A percentile compares a stretch with the other conserved stretches of the same genome.
Conservation (phyloP, 2,888 invertebrate genomes). For the Sinohyriopsis cumingii region DNA sequence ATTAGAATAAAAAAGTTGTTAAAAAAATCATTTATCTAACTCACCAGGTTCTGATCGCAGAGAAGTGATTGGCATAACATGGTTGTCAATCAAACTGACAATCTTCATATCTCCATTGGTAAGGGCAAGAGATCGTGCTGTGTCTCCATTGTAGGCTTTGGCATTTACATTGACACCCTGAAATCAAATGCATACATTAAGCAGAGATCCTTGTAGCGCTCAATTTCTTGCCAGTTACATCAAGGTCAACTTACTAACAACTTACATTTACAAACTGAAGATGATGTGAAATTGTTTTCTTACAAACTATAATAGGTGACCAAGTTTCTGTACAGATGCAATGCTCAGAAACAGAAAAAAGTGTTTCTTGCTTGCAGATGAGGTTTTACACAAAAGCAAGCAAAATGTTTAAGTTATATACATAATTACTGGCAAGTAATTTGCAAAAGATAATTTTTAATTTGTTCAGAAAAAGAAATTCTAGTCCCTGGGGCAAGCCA, state of each 20-base stretch:
- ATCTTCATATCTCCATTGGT: constrained; percentile 70
- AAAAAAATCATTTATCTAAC: background rate
- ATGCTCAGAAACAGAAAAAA: no score
- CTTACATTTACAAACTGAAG: background rate
- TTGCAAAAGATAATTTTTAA: no score
- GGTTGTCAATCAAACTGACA: constrained; percentile 70
- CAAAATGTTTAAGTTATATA: no score
- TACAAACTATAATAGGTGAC: no score
- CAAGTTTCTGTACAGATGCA: no score
- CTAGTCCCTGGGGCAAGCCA: no score
- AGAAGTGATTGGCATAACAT: constrained; percentile 52
- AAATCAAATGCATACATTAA: constrained; percentile 1
- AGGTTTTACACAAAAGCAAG: no score
- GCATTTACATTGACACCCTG: constrained; percentile 69
- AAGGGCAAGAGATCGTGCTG: constrained; percentile 70
- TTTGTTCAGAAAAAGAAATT: no score
- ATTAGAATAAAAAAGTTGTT: background rate
- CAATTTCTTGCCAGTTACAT: background rate
- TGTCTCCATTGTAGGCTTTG: constrained; percentile 67
- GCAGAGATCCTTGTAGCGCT: background rate
- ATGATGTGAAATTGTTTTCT: no score
- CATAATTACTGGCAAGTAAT: no score
- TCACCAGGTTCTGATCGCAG: constrained; percentile 63
- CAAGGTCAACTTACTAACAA: background rate
- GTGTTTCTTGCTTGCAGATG: no score